These are phyloP conservation scores for Xanthorhoe spadicearia DNA, from an alignment of 2,888 invertebrate genomes.

Conservation along the genomic window DNA sequence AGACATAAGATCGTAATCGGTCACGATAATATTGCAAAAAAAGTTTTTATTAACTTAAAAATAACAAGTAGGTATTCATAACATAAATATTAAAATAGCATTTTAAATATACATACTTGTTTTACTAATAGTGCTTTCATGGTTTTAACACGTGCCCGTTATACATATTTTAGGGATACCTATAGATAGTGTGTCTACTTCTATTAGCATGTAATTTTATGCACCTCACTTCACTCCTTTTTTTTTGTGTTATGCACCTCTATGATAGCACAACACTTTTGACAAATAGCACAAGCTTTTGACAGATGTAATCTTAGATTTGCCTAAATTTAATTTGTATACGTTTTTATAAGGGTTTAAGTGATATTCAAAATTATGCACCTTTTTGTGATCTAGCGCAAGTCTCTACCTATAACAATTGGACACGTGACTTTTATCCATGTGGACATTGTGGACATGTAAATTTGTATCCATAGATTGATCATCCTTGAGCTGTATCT, in stretches of 20 bases:
- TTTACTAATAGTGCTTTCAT: no score
- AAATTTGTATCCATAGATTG: slow-evolving; percentile 24
- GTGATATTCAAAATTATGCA: slow-evolving; percentile 26
- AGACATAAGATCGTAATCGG: no score
- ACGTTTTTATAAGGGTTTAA: slow-evolving; percentile 5
- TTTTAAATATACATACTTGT: not conserved
- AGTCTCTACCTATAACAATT: slow-evolving; percentile 16
- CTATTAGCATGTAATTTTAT: slow-evolving; percentile 2
- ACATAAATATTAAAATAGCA: not conserved
- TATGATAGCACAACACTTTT: slow-evolving; percentile 7
- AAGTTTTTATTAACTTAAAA: not conserved
- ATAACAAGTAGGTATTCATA: not conserved
- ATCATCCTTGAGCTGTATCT: not conserved
- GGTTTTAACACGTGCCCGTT: no score
- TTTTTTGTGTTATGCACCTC: no score
- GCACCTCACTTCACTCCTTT: no score
- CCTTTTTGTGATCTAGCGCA: slow-evolving; percentile 13
- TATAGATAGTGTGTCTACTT: no score
- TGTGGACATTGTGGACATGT: slow-evolving; percentile 27
- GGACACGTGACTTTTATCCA: slow-evolving; percentile 14
- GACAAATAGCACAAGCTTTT: slow-evolving; percentile 9
- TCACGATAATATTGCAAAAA: no score
- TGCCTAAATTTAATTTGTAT: slow-evolving; percentile 8
- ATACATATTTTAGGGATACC: no score
- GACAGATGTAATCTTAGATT: not conserved